Conservation (phyloP, 2,113 vertebrate species). For the Zosterops pallidus region DNA sequence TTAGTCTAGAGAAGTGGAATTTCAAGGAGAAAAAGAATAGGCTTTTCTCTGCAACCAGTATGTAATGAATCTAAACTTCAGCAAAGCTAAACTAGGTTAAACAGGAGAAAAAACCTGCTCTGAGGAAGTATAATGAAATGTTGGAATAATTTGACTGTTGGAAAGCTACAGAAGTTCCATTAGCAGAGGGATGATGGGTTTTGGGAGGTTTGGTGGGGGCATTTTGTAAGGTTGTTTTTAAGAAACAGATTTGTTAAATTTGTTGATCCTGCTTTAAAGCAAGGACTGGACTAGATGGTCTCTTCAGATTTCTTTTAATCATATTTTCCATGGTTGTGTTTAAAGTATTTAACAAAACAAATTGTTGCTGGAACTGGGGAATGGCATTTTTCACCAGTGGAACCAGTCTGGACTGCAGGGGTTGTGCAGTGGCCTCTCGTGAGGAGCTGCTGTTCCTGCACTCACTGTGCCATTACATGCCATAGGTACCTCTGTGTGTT, state of each 20-base stretch:
- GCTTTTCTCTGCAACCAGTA: not conserved
- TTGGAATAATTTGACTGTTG: not conserved
- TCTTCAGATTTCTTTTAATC: not conserved
- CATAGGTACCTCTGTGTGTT: not conserved
- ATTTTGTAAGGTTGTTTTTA: not conserved
- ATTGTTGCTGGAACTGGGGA: not conserved
- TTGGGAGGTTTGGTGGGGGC: not conserved
- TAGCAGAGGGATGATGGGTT: not conserved
- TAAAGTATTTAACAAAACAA: not conserved
- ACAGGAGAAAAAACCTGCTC: not conserved
- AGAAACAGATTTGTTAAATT: not conserved
- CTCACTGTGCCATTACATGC: not conserved
- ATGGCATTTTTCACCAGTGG: not conserved
- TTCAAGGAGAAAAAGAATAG: not conserved
- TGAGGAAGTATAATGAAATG: not conserved
- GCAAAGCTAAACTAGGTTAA: slow-evolving; percentile 6
- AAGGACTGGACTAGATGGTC: not conserved
- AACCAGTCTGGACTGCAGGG: not conserved
- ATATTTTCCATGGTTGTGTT: not conserved
- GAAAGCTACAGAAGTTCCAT: not conserved
- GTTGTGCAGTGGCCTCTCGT: not conserved
- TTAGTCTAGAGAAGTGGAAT: not conserved
- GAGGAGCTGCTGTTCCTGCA: not conserved
- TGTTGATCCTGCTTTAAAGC: not conserved
- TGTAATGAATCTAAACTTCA: not conserved